These are phyloP conservation scores for Hippolais icterina DNA, from an alignment of 2,113 vertebrate species.

Conservation along the genomic window DNA sequence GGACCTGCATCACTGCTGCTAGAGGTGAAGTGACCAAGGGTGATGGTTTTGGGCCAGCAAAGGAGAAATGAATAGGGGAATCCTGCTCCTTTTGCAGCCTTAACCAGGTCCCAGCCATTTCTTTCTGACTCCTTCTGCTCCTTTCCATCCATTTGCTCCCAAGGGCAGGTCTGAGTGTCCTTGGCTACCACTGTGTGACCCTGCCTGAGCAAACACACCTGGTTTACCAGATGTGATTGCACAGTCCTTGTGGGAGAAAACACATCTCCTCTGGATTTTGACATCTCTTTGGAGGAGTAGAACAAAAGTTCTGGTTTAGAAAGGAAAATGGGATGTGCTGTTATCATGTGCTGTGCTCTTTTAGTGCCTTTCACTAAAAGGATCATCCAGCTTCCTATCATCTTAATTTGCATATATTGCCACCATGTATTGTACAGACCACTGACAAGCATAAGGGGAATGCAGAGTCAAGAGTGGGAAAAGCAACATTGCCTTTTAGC, in stretches of 20 bases:
- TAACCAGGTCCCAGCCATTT: not conserved
- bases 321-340: not conserved
- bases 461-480: not conserved
- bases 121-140: not conserved
- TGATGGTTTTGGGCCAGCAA: not conserved
- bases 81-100: not conserved
- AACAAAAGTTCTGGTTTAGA: not conserved
- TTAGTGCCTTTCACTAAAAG: not conserved
- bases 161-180: not conserved
- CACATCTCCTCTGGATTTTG: not conserved
- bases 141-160: not conserved
- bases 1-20: not conserved
- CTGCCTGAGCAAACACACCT: not conserved
- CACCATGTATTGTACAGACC: not conserved
- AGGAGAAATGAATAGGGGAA: not conserved
- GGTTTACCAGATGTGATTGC: not conserved
- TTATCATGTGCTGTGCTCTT: not conserved
- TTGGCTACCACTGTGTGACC: rapidly evolving
- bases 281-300: not conserved
- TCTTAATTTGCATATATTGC: not conserved
- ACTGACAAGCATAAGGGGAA: rapidly evolving
- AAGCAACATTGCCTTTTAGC: not conserved
- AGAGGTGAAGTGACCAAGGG: not conserved
- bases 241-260: not conserved
- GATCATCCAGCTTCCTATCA: not conserved